Evolutionary conservation across 2,888 invertebrate species (phyloP).

Genomic region (Baronia brevicornis): DNA sequence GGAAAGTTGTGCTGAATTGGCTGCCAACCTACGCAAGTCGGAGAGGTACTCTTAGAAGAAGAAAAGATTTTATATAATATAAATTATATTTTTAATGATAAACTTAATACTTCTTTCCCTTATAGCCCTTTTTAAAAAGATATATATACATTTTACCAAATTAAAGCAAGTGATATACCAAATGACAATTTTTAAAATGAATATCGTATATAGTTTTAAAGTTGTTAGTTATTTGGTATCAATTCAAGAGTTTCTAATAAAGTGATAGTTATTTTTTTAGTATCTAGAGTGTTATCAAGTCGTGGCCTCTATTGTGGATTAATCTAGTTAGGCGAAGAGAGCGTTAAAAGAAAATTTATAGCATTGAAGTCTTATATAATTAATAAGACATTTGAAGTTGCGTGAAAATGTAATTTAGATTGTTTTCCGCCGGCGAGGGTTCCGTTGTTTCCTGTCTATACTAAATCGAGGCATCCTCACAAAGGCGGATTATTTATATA

Average conservation of each 20-base stretch:
- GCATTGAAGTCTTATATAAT: constrained; percentile 74
- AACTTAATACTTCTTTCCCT: too few relatives aligned
- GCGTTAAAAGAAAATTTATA: constrained; percentile 74
- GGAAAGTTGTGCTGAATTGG: too few relatives aligned
- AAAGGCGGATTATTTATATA: constrained; percentile 73
- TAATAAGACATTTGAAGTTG: constrained; percentile 77
- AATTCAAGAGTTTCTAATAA: too few relatives aligned
- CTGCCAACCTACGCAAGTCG: too few relatives aligned
- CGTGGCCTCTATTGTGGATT: constrained; percentile 59
- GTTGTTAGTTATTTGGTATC: too few relatives aligned
- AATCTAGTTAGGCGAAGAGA: constrained; percentile 62
- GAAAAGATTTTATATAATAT: constrained; percentile 12
- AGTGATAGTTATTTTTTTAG: constrained; percentile 12
- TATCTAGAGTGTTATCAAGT: constrained; percentile 63
- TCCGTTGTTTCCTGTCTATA: constrained; percentile 53
- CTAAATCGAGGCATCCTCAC: constrained; percentile 46
- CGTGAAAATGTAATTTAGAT: constrained; percentile 77
- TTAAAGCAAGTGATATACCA: too few relatives aligned
- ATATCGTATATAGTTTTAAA: too few relatives aligned
- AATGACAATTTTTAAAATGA: too few relatives aligned
- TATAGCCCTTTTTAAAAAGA: too few relatives aligned
- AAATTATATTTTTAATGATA: constrained; percentile 11
- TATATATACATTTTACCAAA: too few relatives aligned
- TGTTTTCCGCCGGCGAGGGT: constrained; percentile 66
- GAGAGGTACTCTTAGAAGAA: too few relatives aligned